These are phyloP conservation scores for Paratrypauchen microcephalus DNA, from an alignment of 2,797 vertebrate species.

Conservation along the genomic window DNA sequence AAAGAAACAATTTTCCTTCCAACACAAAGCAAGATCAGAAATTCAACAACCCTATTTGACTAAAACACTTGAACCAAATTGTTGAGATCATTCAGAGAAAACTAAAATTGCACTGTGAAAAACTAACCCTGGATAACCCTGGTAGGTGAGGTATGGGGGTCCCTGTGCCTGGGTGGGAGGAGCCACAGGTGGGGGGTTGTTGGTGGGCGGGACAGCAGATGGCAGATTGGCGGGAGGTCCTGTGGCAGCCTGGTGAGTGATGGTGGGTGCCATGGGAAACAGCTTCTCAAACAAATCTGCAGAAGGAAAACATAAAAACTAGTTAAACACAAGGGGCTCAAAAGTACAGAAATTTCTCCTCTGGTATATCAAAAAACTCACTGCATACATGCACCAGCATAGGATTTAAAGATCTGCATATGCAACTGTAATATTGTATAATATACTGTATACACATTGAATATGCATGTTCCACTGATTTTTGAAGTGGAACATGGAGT, in stretches of 20 bases:
- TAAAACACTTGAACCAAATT: neutral
- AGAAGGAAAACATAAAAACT: slow-evolving; percentile 1
- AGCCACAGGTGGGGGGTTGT: slow-evolving; percentile 73
- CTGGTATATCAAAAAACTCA: neutral
- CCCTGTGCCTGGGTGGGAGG: slow-evolving; percentile 89
- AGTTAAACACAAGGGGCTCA: neutral
- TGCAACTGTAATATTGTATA: neutral
- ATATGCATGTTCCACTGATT: too few species aligned
- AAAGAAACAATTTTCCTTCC: too few species aligned
- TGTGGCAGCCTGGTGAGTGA: slow-evolving; percentile 73
- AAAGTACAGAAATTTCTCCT: neutral
- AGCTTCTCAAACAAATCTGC: slow-evolving; percentile 98
- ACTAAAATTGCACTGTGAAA: neutral
- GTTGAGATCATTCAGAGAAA: neutral
- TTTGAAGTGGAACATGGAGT: too few species aligned
- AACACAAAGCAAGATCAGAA: neutral
- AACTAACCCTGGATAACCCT: slow-evolving; percentile 89
- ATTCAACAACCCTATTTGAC: neutral
- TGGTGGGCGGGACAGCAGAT: slow-evolving; percentile 41
- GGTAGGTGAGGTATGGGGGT: slow-evolving; percentile 92
- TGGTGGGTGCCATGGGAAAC: slow-evolving; percentile 89
- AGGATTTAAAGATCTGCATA: neutral
- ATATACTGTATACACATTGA: too few species aligned
- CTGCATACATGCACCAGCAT: neutral
- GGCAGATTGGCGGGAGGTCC: slow-evolving; percentile 47